Percentiles rank a stretch among this genome's conserved stretches.
Evolutionary conservation across 1,140 invertebrate genomes (phyloP).

Genomic region (Steinernema feltiae): DNA sequence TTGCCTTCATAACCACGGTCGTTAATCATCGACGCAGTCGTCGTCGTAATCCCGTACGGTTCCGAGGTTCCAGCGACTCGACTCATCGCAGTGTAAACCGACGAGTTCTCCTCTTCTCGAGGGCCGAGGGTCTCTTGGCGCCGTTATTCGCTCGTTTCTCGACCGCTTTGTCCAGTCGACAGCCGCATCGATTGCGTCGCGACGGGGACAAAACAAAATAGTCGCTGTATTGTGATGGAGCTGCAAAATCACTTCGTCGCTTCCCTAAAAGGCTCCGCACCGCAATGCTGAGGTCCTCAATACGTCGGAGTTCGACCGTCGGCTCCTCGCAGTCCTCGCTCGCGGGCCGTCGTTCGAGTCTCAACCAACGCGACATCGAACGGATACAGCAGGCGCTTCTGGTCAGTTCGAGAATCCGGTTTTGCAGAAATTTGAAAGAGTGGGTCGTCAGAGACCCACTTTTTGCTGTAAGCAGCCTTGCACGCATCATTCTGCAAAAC

Average conservation of each 20-base stretch:
- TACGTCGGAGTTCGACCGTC: not conserved
- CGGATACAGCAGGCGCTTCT: not conserved
- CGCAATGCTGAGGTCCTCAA: not conserved
- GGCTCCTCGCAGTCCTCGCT: slow-evolving; percentile 7
- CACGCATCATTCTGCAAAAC: no score
- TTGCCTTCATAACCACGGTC: not conserved
- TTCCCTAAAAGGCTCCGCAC: no score
- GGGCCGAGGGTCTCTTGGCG: not conserved
- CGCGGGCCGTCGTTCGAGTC: not conserved
- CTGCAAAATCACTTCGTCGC: no score
- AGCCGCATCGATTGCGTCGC: slow-evolving; percentile 7
- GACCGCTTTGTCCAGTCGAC: slow-evolving; percentile 7
- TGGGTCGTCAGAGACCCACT: no score
- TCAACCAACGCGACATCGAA: slow-evolving; percentile 1
- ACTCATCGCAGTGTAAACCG: slow-evolving; percentile 4
- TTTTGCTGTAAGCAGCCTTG: no score
- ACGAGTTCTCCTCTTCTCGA: not conserved
- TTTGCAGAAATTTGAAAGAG: no score
- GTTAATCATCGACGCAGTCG: not conserved
- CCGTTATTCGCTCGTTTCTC: slow-evolving; percentile 1
- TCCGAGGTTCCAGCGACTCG: not conserved
- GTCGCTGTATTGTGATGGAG: no score
- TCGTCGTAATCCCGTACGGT: slow-evolving; percentile 4
- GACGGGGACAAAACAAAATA: not conserved
- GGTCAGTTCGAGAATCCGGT: no score